Conservation (phyloP, 2,888 invertebrate species). For the Idaea straminata region DNA sequence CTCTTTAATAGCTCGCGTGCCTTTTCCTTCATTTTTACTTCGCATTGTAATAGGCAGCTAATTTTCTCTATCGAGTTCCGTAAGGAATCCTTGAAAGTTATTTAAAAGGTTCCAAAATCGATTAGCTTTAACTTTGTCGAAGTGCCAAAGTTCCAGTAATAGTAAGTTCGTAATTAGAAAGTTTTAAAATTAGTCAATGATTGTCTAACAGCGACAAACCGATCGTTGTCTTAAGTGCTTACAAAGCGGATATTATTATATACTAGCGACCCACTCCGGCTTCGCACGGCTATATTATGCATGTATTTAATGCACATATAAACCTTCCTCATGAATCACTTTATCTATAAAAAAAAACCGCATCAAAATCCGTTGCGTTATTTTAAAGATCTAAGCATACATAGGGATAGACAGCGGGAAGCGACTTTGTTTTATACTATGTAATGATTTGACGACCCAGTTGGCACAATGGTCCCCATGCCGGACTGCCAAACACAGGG, state of each 20-base stretch:
- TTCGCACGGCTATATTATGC: too few relatives aligned
- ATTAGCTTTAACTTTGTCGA: constrained; percentile 22
- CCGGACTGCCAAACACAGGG: too few relatives aligned
- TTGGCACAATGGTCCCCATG: too few relatives aligned
- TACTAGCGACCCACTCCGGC: neutral
- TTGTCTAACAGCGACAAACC: neutral
- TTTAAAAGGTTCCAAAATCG: constrained; percentile 26
- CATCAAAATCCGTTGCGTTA: too few relatives aligned
- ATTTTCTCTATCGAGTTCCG: constrained; percentile 49
- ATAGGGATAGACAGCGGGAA: too few relatives aligned
- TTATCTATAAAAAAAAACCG: too few relatives aligned
- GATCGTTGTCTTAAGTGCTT: constrained; percentile 37
- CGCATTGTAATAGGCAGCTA: constrained; percentile 57
- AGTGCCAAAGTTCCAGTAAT: constrained; percentile 18
- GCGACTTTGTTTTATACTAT: too few relatives aligned
- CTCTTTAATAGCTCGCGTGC: constrained; percentile 63
- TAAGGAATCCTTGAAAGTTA: constrained; percentile 23
- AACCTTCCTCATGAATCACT: too few relatives aligned
- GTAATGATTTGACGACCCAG: too few relatives aligned
- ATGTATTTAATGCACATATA: too few relatives aligned
- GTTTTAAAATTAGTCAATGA: constrained; percentile 13
- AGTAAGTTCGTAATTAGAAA: constrained; percentile 15
- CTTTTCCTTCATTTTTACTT: constrained; percentile 61
- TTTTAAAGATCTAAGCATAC: too few relatives aligned
- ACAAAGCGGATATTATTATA: constrained; percentile 13